Base-by-base conservation (phyloP, 2,113 vertebrate genomes). In the Cichladusa arquata region DNA sequence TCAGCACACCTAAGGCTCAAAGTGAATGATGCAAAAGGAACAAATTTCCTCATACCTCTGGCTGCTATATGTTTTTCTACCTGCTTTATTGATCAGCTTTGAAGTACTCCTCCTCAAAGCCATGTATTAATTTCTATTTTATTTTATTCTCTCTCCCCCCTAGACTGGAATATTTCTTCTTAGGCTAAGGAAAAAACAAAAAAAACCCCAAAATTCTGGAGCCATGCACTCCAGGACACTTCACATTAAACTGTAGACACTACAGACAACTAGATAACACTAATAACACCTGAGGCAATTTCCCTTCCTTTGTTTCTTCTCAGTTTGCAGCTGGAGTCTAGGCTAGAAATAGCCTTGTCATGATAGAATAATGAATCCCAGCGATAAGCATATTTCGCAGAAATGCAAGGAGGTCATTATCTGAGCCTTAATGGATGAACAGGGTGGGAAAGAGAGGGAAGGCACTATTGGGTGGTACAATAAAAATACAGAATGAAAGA, bases 361-460 rank as follows among this genome's bases (percentile, higher is more conserved):
- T 96, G 92, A 91, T 95, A 97, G 86, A 91, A 87, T 81, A 93
- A 97, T 67, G 89, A 96, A 95, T 93, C 86, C 92, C 70, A 71
- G 65, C 2, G 14, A 96, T 91, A 94, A 96, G 77, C 40, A 56
- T 64, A 76, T 60, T 93, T 54, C 4, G 0, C 58, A 67, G 96
- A 38, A 93, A 80, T 1, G 26, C 79, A 77, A 7, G 74, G 51
- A 95, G 81, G 81, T 95, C 88, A 71, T 97, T 94, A 94, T 92
- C 87, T 87, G 42, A 87, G 48, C 19, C 11, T 72, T 95, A 93
- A 96, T 96, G 82, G 82, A 94, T 89, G 84, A 97, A 65, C 31
- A 76, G 56, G 47, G 29, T 25, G 45, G 44, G 38, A 91, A 83
- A n/a, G n/a, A 47, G 45, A 94, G 54, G 51, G 42, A 93, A 93